Evolutionary conservation across 2,888 invertebrate genomes (phyloP).

Genomic region (Tetragonula carbonaria): DNA sequence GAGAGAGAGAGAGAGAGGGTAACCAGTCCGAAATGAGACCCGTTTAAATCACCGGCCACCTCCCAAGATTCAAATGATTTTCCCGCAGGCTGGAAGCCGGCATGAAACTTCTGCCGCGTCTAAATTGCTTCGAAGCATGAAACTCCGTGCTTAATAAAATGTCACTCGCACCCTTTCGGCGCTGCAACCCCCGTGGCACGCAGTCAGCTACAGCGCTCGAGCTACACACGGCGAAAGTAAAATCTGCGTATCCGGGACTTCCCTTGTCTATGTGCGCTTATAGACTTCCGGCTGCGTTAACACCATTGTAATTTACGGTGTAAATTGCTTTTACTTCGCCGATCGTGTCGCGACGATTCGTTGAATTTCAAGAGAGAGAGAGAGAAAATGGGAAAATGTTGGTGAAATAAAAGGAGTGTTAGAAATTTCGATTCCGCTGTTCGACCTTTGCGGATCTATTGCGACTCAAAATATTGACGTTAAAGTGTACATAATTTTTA

Average conservation of each 20-base stretch:
- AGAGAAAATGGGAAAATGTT: not conserved
- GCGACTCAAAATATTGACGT: no score
- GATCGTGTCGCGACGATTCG: not conserved
- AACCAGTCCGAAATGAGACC: conserved; percentile 27
- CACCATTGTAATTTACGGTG: conserved; percentile 5
- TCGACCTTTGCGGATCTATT: no score
- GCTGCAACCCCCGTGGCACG: not conserved
- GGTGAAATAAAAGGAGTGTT: not conserved
- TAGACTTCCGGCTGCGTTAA: not conserved
- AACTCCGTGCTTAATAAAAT: conserved; percentile 55
- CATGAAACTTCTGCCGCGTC: conserved; percentile 33
- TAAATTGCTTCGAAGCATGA: conserved; percentile 53
- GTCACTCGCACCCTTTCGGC: conserved; percentile 47
- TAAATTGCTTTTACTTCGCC: conserved; percentile 5
- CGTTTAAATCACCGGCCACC: conserved; percentile 35
- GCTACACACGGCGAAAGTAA: not conserved
- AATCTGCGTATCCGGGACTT: conserved; percentile 13
- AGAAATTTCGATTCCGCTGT: not conserved
- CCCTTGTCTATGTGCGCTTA: not conserved
- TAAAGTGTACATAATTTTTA: no score
- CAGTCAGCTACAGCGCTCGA: conserved; percentile 37
- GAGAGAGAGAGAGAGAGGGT: not conserved
- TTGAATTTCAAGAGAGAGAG: no score
- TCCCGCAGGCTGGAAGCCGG: not conserved
- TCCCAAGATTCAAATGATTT: conserved; percentile 39